Evolutionary conservation across 2,113 vertebrate genomes (phyloP), one percentile per base, ranked within the genome.

Genomic region (Perca schrenkii): DNA sequence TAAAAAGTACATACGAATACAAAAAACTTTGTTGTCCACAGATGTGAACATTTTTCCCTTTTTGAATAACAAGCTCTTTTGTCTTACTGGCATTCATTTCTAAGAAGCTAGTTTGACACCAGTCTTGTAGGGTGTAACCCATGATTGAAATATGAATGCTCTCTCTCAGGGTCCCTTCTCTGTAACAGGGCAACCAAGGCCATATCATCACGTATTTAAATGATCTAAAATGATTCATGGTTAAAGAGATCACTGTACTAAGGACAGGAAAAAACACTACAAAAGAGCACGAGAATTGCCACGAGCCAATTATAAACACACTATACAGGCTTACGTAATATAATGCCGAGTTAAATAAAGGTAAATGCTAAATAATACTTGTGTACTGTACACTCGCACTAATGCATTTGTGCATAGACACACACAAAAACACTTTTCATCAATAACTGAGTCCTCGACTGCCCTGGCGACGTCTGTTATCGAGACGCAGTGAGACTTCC

Each of bases 401-500:
- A 66, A 72, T 66, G 49, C 10, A 25, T 80, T 58, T 4, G 46
- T 80, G n/a, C 54, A 12, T 6, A 53, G 54, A 68, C 54, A 47
- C 52, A 58, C 14, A 76, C 64, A 72, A 10, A 78, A n/a, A 78
- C 19, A 68, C 19, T 61, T 76, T 80, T 75, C 19, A 83, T 90
- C 83, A 46, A 86, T 80, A 87, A 73, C 46, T 77, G 84, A 87
- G 82, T 81, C 74, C 76, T 83, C 4, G 19, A 25, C 82, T 74
- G 77, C 88, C 80, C 34, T 46, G 69, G 58, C 8, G 86, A 80
- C 67, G 52, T 81, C 40, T 87, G 83, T 88, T 87, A 88, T 77
- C 87, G 76, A 90, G 89, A 88, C 77, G 68, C 82, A 81, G 72
- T 66, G 56, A 84, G 68, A 71, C 74, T 80, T 77, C 84, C 78